Conservation (phyloP, 2,113 vertebrate genomes). For the Serinus canaria region DNA sequence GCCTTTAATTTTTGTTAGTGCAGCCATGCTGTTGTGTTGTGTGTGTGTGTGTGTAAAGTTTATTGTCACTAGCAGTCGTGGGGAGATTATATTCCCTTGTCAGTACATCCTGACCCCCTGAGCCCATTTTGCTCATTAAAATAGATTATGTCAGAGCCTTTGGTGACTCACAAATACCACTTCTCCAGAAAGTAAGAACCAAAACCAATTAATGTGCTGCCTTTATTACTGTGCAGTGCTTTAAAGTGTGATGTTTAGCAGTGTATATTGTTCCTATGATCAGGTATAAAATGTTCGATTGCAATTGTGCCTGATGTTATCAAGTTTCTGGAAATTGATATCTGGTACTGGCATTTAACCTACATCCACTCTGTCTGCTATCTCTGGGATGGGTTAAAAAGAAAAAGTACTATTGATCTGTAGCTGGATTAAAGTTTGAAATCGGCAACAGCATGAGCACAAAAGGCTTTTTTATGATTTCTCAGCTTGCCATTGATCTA, state of each 20-base stretch:
- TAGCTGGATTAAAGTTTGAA: constrained; percentile 78
- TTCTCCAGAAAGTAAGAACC: constrained; percentile 12
- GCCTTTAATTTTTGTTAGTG: neutral
- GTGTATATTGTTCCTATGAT: neutral
- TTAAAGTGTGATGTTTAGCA: constrained; percentile 1
- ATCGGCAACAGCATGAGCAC: constrained; percentile 77
- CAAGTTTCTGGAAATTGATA: constrained; percentile 70
- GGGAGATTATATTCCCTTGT: constrained; percentile 30
- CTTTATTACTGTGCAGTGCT: constrained; percentile 12
- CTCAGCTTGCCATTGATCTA: constrained; percentile 88
- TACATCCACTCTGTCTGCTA: constrained; percentile 65
- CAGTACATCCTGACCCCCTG: constrained; percentile 37
- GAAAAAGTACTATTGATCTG: constrained; percentile 77
- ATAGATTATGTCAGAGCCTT: constrained; percentile 16
- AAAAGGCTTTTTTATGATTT: constrained; percentile 84
- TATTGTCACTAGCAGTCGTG: neutral
- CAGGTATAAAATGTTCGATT: constrained; percentile 60
- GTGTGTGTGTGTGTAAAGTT: neutral
- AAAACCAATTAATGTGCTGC: neutral
- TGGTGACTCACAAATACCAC: neutral
- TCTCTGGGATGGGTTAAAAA: constrained; percentile 76
- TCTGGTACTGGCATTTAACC: constrained; percentile 69
- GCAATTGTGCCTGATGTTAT: constrained; percentile 58
- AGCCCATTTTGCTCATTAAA: constrained; percentile 59
- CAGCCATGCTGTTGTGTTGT: neutral